Evolutionary conservation across 1,140 invertebrate species (phyloP), one percentile per base, ranked within the genome.

Genomic region (Calliphora vicina): DNA sequence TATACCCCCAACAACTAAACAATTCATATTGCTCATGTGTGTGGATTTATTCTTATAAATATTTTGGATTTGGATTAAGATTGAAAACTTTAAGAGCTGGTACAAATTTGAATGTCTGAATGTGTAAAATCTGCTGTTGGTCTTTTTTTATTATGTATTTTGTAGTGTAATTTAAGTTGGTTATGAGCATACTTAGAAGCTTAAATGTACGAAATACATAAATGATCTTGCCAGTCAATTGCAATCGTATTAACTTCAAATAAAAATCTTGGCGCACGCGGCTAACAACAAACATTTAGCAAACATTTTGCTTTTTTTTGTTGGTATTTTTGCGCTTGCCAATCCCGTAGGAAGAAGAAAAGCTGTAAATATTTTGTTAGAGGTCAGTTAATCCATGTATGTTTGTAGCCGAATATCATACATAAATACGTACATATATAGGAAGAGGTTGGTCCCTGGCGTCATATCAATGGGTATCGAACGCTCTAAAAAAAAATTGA

Each of bases 401-500:
- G 8, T 67, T 23, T 67, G 50, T 73, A 25, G 25, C 3, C 17
- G 17, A 29, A 10, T 27, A 27, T 73, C 25, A 35, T 35, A 35
- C 8, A 35, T 26, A 13, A 8, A 25, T 25, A 27, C 27, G 71
- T 35, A 23, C 25, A 25, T 29, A 73, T 25, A 8, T 73, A 76
- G 20, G 5, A 25, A 76, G 73, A 42, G 73, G 73, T 76, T 76
- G 73, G 73, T 76, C 73, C 35, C 17, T 76, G 73, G 73, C 73
- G 73, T 76, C 73, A 76, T 76, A 76, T 76, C 73, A 20, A 76
- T 76, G 73, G 42, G 73, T 27, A 76, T 76, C 73, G 73, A 76
- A n/a, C 35, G 73, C 73, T 76, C 73, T 29, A 76, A 76, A 76
- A 76, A 73, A 73, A 76, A 29, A 74, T 29, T 76, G 27, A 76